Base-by-base conservation (phyloP, 2,888 invertebrate species). In the Diloba caeruleocephala region DNA sequence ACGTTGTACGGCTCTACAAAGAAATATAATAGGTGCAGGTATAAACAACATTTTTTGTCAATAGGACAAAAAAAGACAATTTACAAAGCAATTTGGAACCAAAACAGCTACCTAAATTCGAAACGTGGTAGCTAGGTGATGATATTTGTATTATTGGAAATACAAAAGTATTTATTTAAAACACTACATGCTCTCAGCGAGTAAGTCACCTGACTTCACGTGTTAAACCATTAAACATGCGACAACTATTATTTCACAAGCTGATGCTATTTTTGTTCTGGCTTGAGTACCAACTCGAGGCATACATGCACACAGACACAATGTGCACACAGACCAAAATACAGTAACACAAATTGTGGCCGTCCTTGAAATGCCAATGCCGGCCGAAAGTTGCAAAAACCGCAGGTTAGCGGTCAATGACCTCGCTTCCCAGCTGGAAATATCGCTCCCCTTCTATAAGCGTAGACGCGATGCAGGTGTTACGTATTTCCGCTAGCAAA, bases 231-330 rank as follows among this genome's bases (percentile, higher is more conserved):
- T 66, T 66, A 74, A 71, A 67, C 44, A 64, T 66, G 71, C 71
- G 73, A 69, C 59, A 61, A 57, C 60, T 62, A 56, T 67, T 55
- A 84, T 84, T 82, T 81, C 82, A 76, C 84, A 82, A 82, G 88
- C 86, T 82, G 82, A 61, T 62, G 83, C 90, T 91, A 91, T 91
- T 91, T 91, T 78, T 67, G 88, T 85, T 76, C 88, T 90, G 89
- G 90, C 88, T 79, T 72, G 67, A 73, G 78, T 74, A 74, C 76
- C 76, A 72, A 76, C 79, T 67, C 76, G 56, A 57, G 38, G 57
- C 59, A 64, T 55, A 53, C 53, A 62, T 56, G 71, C 74, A 13
- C 42, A 60, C 66, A 66, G 57, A 12, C 42, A 60, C 66, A 66
- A 58, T 74, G 71, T 70, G 65, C 71, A 72, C 61, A 61, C 51